Evolutionary conservation across 2,888 invertebrate genomes (phyloP), one percentile per base, ranked within the genome.

Genomic region (Kryphioiulus occultus): DNA sequence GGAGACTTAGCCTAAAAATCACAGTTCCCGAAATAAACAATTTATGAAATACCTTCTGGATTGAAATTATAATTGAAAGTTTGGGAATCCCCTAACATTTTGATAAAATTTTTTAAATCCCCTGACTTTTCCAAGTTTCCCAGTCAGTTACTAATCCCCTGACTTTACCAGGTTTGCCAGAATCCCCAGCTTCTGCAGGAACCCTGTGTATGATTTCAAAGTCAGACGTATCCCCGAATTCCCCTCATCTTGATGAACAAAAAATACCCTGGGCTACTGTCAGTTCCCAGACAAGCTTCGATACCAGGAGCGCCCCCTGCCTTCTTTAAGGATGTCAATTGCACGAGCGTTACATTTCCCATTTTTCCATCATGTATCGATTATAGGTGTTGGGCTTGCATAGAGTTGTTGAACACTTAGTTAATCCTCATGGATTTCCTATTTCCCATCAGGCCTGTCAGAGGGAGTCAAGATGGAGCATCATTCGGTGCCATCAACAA

Each of bases 401-500:
- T 59, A 59, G n/a, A 59, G 19, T 59, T 59, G 59, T 59, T 59
- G 59, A 59, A 59, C 59, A 59, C 59, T 59, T 59, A 59, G 59
- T 59, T 59, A 59, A 59, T 59, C 59, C 59, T 59, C 59, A 59
- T 59, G 59, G 59, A 59, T 59, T 59, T 59, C 59, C 59, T 59
- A 59, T 59, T 59, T 59, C n/a, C 59, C 59, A 59, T 59, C 59
- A 59, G n/a, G n/a, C n/a, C 59, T 59, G 59, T 59, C 59, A 59
- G 59, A 59, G 59, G 59, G 59, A 59, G 59, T 59, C 59, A 59
- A 59, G 59, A 59, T 59, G 59, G 59, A n/a, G 19, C 59, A 59
- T 59, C 59, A 59, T 19, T 59, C n/a, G 59, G 59, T 59, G 59
- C 59, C 59, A 59, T n/a, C 59, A 59, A 19, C 59, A 59, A 59